Percentiles rank a stretch among this genome's conserved stretches.
These are phyloP conservation scores for Sus cebifrons DNA, from an alignment of 2,797 vertebrate genomes.

Conservation along the genomic window DNA sequence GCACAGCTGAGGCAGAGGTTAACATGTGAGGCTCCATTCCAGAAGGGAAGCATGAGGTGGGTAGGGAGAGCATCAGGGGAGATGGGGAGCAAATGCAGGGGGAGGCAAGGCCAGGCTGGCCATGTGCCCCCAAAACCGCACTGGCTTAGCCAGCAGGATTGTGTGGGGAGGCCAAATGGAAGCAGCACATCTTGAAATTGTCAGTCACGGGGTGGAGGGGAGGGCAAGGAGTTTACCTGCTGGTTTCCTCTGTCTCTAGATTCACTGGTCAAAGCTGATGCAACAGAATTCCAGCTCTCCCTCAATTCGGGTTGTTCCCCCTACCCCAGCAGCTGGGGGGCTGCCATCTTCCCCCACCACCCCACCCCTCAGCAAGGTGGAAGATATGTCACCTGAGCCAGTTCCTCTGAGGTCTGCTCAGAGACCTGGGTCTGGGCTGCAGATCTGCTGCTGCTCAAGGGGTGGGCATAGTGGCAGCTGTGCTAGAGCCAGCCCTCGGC, in stretches of 20 bases:
- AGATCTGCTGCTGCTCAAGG: rapidly evolving
- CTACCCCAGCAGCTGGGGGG: background rate
- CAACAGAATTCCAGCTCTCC: background rate
- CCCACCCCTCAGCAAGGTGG: rapidly evolving
- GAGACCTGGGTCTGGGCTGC: background rate
- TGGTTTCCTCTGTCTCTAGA: background rate
- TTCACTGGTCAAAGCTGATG: background rate
- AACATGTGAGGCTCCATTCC: background rate
- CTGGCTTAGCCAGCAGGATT: background rate
- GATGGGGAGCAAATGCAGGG: background rate
- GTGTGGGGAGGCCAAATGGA: background rate
- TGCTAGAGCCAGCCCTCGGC: background rate
- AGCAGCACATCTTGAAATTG: background rate
- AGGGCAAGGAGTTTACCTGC: background rate
- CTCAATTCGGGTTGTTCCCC: background rate
- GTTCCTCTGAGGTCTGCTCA: background rate
- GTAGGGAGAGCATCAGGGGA: background rate
- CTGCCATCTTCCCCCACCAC: background rate
- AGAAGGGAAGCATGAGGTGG: background rate
- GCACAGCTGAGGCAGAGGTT: background rate
- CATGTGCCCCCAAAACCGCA: background rate
- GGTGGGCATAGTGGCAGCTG: background rate
- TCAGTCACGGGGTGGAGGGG: background rate
- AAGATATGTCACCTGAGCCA: background rate
- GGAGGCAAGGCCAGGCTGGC: background rate